Base-by-base conservation (phyloP, 2,797 vertebrate species). In the Eleutherodactylus coqui region DNA sequence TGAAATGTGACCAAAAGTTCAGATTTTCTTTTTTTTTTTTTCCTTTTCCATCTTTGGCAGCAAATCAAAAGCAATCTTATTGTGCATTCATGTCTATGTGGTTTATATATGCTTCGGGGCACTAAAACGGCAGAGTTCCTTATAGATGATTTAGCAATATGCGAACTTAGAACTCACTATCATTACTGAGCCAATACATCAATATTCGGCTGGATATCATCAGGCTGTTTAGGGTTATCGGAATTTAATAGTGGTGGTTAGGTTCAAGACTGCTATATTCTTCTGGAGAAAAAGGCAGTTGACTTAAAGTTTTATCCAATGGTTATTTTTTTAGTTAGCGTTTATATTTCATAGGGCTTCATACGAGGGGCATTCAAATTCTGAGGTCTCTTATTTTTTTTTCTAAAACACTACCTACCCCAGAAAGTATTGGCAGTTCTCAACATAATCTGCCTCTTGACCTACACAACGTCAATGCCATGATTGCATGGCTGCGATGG, bases 31-130 rank as follows among this genome's bases (percentile, higher is more conserved):
- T 72, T 47, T 72, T 53, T 70, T 58, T 84, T 75, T 38, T 43
- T 64, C 27, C 47, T 14, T 51, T 41, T 55, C 36, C 29, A 49
- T 55, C 34, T 82, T 77, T 86, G 78, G 69, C 86, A 73, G 81
- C 64, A 87, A 87, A 83, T 87, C 81, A 80, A 87, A 84, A 78
- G 75, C 76, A 87, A 84, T 79, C 32, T 36, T 79, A 79, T 75
- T 80, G 51, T 84, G 80, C 53, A 58, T 85, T 80, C 69, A 85
- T 80, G 77, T 51, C 41, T 60, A 32, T 64, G 34, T 75, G 70
- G 53, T 75, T 81, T 85, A 51, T 75, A 67, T 82, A 75, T 53
- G 79, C 53, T 80, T 49, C 29, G 21, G 75, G 43, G 85, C 67
- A 49, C 51, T 64, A 32, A 24, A 73, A 55, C 38, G 17, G 47